Conservation (phyloP, 2,113 vertebrate species). For the Vulpes lagopus region DNA sequence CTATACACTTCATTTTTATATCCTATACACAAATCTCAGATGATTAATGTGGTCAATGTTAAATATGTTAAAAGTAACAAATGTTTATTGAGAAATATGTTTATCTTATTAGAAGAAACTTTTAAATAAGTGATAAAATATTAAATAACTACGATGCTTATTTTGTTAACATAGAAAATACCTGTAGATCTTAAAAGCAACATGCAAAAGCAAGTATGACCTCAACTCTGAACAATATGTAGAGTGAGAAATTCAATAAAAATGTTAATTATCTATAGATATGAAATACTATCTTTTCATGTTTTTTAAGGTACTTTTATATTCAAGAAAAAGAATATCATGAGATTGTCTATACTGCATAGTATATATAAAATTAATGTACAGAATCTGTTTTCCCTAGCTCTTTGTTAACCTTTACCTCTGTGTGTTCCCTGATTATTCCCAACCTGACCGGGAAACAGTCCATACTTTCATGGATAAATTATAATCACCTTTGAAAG, state of each 20-base stretch:
- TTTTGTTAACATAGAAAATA: constrained; percentile 27
- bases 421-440: not conserved
- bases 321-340: not conserved
- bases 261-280: constrained; percentile 23
- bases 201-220: not conserved
- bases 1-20: constrained; percentile 9
- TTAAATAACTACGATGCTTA: not conserved
- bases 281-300: not conserved
- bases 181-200: constrained; percentile 30
- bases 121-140: not conserved
- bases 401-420: constrained; percentile 59
- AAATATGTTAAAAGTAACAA: not conserved
- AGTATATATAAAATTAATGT: not conserved
- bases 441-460: not conserved
- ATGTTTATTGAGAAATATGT: not conserved
- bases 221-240: not conserved
- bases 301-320: constrained; percentile 32
- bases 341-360: not conserved
- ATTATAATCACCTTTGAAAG: constrained; percentile 76
- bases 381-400: not conserved
- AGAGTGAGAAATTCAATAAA: not conserved
- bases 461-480: constrained; percentile 47
- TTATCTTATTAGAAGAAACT: constrained; percentile 3
- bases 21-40: not conserved
- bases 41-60: not conserved